phyloP scores from a whole-genome alignment of 2,797 vertebrate genomes.

The Acridotheres tristis region DNA sequence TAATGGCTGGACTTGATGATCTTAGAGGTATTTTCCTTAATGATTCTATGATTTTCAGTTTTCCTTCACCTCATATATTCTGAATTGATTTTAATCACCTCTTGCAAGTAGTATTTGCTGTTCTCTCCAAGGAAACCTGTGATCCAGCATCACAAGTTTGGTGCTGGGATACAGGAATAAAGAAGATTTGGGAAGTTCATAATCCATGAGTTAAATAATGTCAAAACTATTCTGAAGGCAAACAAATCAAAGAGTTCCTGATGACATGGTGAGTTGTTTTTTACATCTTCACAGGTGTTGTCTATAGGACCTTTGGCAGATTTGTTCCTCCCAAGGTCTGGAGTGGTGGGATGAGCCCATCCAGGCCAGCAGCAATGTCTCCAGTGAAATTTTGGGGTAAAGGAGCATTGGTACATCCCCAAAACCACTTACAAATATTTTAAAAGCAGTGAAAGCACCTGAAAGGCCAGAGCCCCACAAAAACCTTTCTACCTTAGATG shows the following conservation, averaged over 20 bases:
- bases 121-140: background rate
- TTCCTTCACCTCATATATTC: background rate
- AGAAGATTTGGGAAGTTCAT: background rate
- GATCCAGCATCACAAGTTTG: background rate
- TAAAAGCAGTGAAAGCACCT: background rate
- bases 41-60: background rate
- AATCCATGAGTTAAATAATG: fast-evolving
- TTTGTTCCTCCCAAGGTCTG: background rate
- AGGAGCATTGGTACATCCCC: background rate
- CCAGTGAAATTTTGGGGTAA: background rate
- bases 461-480: background rate
- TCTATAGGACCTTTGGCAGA: background rate
- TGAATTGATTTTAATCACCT: background rate
- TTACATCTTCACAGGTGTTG: background rate
- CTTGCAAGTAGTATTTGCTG: background rate
- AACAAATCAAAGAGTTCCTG: background rate
- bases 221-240: background rate
- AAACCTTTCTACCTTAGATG: background rate
- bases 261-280: fast-evolving
- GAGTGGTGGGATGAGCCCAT: background rate
- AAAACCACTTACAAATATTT: background rate
- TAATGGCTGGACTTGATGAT: background rate
- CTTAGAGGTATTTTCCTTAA: background rate
- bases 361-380: background rate
- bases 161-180: background rate